Conservation (phyloP, 2,797 vertebrate genomes). For the Mus spretus region DNA sequence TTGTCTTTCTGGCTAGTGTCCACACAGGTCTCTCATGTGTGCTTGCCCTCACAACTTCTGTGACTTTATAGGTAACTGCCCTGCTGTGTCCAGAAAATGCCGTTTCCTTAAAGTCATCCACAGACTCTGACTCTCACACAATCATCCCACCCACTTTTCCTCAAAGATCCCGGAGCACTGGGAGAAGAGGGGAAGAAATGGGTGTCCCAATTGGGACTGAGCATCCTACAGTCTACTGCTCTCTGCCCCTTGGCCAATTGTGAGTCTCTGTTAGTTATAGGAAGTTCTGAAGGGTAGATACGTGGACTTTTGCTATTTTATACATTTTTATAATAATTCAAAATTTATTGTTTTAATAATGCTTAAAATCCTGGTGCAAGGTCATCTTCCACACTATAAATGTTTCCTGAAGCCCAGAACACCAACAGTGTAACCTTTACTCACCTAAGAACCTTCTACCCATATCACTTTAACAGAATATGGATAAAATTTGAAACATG, state of each 20-base stretch:
- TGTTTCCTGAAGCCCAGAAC: constrained; percentile 32
- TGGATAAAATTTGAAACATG: constrained; percentile 28
- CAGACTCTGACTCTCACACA: background rate
- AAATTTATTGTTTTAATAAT: constrained; percentile 50
- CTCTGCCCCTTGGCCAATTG: background rate
- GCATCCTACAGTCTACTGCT: background rate
- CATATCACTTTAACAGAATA: constrained; percentile 6
- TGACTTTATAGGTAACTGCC: no score
- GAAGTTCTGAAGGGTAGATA: constrained; percentile 27
- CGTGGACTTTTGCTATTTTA: background rate
- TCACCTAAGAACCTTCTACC: constrained; percentile 17
- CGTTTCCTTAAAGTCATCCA: background rate
- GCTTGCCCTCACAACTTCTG: background rate
- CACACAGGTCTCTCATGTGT: background rate
- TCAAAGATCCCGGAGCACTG: background rate
- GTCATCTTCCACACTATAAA: background rate
- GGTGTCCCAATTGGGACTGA: background rate
- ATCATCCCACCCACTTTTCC: background rate
- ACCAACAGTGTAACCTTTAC: background rate
- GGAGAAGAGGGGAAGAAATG: background rate
- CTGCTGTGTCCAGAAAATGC: background rate
- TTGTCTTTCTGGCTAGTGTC: background rate
- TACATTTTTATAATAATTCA: constrained; percentile 33
- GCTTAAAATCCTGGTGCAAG: background rate
- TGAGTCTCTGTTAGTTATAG: background rate